Base-by-base conservation (phyloP, 2,797 vertebrate species). In the Helarctos malayanus region DNA sequence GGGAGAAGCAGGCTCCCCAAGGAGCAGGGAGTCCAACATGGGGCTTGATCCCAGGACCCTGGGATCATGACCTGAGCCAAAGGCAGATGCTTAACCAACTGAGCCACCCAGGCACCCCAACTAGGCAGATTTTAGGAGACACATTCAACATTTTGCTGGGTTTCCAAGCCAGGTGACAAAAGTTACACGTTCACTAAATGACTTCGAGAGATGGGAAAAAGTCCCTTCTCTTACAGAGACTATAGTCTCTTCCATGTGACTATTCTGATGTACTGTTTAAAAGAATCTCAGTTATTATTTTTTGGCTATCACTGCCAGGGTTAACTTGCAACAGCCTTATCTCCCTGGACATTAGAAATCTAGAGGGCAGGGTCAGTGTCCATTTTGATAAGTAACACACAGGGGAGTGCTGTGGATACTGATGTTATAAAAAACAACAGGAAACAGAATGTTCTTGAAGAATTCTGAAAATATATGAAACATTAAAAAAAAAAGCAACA, bases 381-480 rank as follows among this genome's bases (percentile, higher is more conserved):
- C 68, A 94, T 49, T 89, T 61, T 91, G 38, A 80, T 57, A 87
- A 13, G 18, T 65, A 81, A 93, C 16, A 91, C 21, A 65, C 2
- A 27, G 54, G 4, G 10, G 29, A 32, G 5, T 85, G 69, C 79
- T 89, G 83, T 35, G 90, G 52, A 95, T 78, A 91, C 0, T 92
- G 91, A 82, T 23, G 88, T 59, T 82, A 82, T 69, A 89, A 96
- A 96, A 92, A 91, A 84, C 35, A 89, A 84, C 0, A 86, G 79
- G 52, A 87, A 93, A 78, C 27, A 76, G 54, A 85, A 83, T 14
- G 14, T 32, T 52, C 6, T 65, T 73, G 41, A 84, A 38, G 12
- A 89, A 96, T 89, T 89, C 18, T 92, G 89, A 94, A 93, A 95
- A 78, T 59, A 80, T 19, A 27, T 32, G 52, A 92, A 82, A 94